These are phyloP conservation scores for Cephus pygmeus DNA, from an alignment of 2,888 invertebrate species.

Conservation along the genomic window DNA sequence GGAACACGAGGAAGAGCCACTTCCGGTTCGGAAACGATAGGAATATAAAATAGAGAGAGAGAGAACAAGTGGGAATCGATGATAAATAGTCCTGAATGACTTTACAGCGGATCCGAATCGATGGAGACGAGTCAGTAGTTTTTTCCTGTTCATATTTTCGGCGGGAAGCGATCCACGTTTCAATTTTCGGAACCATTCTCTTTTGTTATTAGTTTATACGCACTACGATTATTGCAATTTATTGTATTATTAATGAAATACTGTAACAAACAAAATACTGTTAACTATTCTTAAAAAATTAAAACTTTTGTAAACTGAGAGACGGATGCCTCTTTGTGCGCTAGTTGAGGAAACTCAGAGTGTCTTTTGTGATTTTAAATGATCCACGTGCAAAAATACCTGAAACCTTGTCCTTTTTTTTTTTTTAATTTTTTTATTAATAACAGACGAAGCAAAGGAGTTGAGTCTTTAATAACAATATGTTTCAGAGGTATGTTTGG, in stretches of 20 bases:
- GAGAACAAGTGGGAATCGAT: slow-evolving; percentile 14
- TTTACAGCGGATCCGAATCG: neutral
- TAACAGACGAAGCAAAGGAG: neutral
- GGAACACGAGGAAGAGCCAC: neutral
- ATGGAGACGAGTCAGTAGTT: neutral
- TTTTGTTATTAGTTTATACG: slow-evolving; percentile 62
- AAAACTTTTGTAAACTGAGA: slow-evolving; percentile 65
- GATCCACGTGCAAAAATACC: neutral
- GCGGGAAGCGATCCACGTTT: slow-evolving; percentile 25
- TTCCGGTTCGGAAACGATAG: neutral
- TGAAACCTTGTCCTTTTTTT: neutral
- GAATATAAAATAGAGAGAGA: slow-evolving; percentile 16
- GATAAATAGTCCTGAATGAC: neutral
- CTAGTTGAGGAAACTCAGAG: neutral
- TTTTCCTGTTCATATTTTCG: neutral
- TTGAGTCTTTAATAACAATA: neutral
- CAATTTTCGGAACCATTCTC: slow-evolving; percentile 42
- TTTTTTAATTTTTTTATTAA: neutral
- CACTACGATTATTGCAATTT: slow-evolving; percentile 62
- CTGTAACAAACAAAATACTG: slow-evolving; percentile 65
- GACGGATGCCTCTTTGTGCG: neutral
- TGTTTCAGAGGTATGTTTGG: neutral
- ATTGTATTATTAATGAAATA: slow-evolving; percentile 63
- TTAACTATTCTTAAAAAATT: slow-evolving; percentile 65
- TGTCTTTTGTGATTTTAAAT: neutral